Evolutionary conservation across 2,797 vertebrate species (phyloP), one percentile per base, ranked within the genome.

Genomic region (Acanthurus lineatus): DNA sequence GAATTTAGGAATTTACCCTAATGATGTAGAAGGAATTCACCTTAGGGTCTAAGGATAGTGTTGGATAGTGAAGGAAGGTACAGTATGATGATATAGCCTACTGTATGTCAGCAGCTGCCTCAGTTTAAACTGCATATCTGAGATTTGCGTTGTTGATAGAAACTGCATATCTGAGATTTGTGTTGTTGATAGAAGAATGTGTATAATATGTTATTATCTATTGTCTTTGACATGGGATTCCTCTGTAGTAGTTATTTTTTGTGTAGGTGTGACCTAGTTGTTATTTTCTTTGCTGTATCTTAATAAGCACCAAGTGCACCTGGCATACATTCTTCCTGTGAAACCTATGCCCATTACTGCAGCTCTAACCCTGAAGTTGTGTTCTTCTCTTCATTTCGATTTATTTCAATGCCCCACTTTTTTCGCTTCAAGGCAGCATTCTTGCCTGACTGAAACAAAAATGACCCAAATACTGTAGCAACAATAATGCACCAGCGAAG

Each of bases 1-100:
- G 87, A 90, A 93, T 92, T 78, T 70, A 76, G 82, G 75, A 74
- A 91, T 91, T 91, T 86, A 78, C 64, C 76, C 73, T 83, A 86
- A 86, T 91, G 91, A 91, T 90, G 88, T 87, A 86, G 56, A 72
- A 89, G 68, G 32, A 85, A 70, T 86, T 76, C 0, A 70, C 90
- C 71, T 75, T 40, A 63, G 86, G 88, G 79, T 69, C 64, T 38
- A 66, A 42, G 75, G 69, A 80, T 32, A 32, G 57, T 60, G 56
- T 82, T 54, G 45, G 65, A 83, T 74, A 54, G 71, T 56, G 69
- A 69, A 62, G 75, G 64, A 83, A 69, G 44, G 57, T 78, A 69
- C 76, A 71, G 83, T 82, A 70, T 52, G 62, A 73, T 74, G 70
- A 84, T 70, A 60, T 48, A 81, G 56, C 32, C 6, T 35, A 35